Evolutionary conservation across 1,140 invertebrate genomes (phyloP).

Genomic region (Magallana ariakensis): DNA sequence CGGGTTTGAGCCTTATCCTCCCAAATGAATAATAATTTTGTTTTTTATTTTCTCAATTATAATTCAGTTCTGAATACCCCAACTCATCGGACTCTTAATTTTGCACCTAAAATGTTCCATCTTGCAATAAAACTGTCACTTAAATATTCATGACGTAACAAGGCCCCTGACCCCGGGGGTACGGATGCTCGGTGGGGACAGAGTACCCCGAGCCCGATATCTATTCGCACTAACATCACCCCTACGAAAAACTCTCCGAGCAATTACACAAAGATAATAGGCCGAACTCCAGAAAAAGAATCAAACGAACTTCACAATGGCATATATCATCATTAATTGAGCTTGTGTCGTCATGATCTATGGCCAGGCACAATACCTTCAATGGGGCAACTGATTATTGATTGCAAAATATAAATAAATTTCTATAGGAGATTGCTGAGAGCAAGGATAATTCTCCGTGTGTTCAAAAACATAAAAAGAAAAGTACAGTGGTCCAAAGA

Average conservation of each 20-base stretch:
- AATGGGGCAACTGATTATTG: not conserved
- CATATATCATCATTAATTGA: constrained; percentile 3
- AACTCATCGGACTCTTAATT: no score
- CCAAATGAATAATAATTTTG: no score
- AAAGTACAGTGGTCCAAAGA: not conserved
- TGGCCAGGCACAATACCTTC: not conserved
- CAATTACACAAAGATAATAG: not conserved
- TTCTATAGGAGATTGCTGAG: not conserved
- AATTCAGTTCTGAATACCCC: no score
- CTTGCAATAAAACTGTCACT: no score
- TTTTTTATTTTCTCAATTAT: no score
- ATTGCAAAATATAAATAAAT: constrained; percentile 11
- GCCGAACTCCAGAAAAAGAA: not conserved
- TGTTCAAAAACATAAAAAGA: not conserved
- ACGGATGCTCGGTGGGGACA: no score
- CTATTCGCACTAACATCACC: not conserved
- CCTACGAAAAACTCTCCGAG: not conserved
- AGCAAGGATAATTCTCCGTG: not conserved
- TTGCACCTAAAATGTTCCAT: no score
- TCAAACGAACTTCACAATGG: not conserved
- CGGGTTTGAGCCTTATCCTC: no score
- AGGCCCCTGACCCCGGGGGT: no score
- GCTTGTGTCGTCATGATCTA: not conserved
- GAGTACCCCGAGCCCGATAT: no score
- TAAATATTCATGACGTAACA: no score